phyloP scores from a whole-genome alignment of 2,113 vertebrate species.

The Esox niger region DNA sequence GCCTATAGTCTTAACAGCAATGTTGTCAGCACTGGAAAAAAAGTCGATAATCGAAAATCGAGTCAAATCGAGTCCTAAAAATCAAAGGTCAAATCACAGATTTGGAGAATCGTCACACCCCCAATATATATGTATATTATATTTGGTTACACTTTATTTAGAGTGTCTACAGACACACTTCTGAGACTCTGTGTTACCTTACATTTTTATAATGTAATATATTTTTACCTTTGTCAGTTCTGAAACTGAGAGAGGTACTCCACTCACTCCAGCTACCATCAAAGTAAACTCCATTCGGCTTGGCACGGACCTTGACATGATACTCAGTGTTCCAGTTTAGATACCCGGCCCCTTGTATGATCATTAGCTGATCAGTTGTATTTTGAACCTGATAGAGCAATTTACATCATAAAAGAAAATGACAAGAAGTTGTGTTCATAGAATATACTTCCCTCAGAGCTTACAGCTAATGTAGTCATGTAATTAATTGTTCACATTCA shows the following conservation, averaged over 20 bases:
- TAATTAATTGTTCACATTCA: too few species aligned
- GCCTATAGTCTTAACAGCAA: too few species aligned
- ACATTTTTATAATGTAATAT: too few species aligned
- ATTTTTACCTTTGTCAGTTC: constrained; percentile 35
- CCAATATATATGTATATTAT: too few species aligned
- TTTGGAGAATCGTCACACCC: too few species aligned
- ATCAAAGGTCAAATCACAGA: too few species aligned
- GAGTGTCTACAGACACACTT: too few species aligned
- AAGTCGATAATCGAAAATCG: too few species aligned
- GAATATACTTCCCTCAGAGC: neutral
- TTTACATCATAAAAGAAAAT: neutral
- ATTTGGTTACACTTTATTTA: too few species aligned
- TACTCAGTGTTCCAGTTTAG: constrained; percentile 34
- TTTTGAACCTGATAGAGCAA: constrained; percentile 27
- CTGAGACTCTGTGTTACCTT: too few species aligned
- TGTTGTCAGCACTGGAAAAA: too few species aligned
- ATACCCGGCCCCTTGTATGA: constrained; percentile 24
- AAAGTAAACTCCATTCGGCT: neutral
- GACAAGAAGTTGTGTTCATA: neutral
- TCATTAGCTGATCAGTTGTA: neutral
- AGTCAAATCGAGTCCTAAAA: too few species aligned
- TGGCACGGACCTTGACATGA: constrained; percentile 42
- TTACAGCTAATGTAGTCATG: neutral
- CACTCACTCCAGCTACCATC: constrained; percentile 67
- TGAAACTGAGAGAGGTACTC: constrained; percentile 49